A percentile compares a stretch with the other conserved stretches of the same genome.
phyloP scores from a whole-genome alignment of 2,888 invertebrate species.

The Agrochola lota region DNA sequence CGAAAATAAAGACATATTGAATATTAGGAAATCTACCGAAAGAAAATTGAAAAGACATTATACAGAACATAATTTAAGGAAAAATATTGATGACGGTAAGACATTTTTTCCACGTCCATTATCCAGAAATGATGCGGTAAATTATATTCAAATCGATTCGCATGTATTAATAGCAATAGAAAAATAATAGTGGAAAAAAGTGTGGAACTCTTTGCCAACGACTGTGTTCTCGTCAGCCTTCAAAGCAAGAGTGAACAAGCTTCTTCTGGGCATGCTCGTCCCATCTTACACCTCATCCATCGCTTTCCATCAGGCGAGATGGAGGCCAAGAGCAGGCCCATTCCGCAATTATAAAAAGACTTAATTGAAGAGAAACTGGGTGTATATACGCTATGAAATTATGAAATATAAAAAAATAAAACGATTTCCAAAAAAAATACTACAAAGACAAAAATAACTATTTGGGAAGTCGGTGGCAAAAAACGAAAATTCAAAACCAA shows the following conservation, averaged over 20 bases:
- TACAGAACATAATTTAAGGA: constrained; percentile 60
- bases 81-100: constrained; percentile 71
- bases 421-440: too few relatives aligned
- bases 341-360: neutral
- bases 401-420: too few relatives aligned
- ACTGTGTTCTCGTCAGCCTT: too few relatives aligned
- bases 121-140: neutral
- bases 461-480: too few relatives aligned
- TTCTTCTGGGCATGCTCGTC: neutral
- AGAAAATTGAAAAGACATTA: constrained; percentile 69
- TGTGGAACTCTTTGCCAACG: neutral
- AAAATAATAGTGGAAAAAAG: neutral
- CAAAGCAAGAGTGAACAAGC: too few relatives aligned
- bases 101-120: neutral
- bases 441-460: too few relatives aligned
- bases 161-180: neutral
- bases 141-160: neutral
- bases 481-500: too few relatives aligned
- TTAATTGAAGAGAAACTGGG: neutral
- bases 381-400: neutral
- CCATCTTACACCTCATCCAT: neutral
- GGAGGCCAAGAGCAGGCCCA: neutral
- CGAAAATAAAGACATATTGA: constrained; percentile 79
- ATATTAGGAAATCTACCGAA: constrained; percentile 66
- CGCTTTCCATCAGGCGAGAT: neutral